A percentile compares a stretch with the other conserved stretches of the same genome.
Evolutionary conservation across 2,113 vertebrate species (phyloP).

Genomic region (Entelurus aequoreus): DNA sequence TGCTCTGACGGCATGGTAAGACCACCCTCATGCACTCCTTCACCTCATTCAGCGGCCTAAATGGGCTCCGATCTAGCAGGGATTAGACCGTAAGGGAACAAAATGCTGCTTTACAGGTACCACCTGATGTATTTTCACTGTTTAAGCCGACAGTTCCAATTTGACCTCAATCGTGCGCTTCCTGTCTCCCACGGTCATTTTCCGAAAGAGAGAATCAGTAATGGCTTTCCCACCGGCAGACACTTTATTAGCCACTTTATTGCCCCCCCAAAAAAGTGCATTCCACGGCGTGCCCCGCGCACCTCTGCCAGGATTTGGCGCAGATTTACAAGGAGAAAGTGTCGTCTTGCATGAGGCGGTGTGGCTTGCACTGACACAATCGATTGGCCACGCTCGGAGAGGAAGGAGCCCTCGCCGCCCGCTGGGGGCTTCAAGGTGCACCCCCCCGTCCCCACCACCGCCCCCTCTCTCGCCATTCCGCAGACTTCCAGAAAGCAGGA

Average conservation of each 20-base stretch:
- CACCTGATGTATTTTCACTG: no score
- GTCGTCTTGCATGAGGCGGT: conserved; percentile 76
- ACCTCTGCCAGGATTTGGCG: conserved; percentile 74
- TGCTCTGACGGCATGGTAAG: conserved; percentile 94
- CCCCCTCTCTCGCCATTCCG: not conserved
- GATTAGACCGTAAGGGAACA: not conserved
- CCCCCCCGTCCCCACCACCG: not conserved
- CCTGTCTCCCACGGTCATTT: not conserved
- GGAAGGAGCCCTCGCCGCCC: conserved; percentile 12
- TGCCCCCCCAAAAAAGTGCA: conserved; percentile 51
- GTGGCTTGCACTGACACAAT: conserved; percentile 79
- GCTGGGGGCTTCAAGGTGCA: conserved; percentile 51
- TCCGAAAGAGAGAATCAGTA: not conserved
- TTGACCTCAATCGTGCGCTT: conserved; percentile 24
- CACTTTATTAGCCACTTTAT: conserved; percentile 62
- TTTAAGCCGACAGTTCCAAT: conserved; percentile 6
- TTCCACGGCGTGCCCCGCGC: conserved; percentile 49
- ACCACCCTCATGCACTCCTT: conserved; percentile 6
- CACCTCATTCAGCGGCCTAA: not conserved
- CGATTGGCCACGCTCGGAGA: conserved; percentile 76
- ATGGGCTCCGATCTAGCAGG: no score
- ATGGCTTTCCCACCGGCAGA: conserved; percentile 61
- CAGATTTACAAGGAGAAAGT: conserved; percentile 79
- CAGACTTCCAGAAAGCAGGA: conserved; percentile 43
- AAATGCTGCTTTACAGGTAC: not conserved